A percentile compares a stretch with the other conserved stretches of the same genome.
phyloP scores from a whole-genome alignment of 2,113 vertebrate species.

The Drymodes brunneopygia region DNA sequence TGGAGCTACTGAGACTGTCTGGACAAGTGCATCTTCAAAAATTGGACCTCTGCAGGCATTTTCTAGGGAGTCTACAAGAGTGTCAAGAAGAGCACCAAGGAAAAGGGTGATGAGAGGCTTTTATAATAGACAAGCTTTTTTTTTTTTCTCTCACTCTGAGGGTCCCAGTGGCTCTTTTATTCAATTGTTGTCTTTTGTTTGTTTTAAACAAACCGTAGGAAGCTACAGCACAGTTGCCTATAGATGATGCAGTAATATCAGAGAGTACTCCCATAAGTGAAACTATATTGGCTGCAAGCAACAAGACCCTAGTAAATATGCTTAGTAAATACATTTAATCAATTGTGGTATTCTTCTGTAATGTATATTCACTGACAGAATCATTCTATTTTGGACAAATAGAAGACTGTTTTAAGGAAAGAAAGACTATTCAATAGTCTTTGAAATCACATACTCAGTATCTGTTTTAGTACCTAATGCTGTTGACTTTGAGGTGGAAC shows the following conservation, averaged over 20 bases:
- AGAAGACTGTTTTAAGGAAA: background rate
- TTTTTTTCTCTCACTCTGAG: slow-evolving; percentile 39
- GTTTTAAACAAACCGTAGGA: slow-evolving; percentile 81
- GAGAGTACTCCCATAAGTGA: slow-evolving; percentile 80
- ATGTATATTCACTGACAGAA: slow-evolving; percentile 10
- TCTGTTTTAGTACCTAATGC: background rate
- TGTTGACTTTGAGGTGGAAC: background rate
- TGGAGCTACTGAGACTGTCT: slow-evolving; percentile 73
- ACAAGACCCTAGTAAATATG: slow-evolving; percentile 81
- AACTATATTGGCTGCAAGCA: slow-evolving; percentile 81
- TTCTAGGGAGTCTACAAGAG: slow-evolving; percentile 79
- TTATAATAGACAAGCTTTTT: slow-evolving; percentile 55
- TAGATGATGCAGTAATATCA: slow-evolving; percentile 80
- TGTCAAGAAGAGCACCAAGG: slow-evolving; percentile 78
- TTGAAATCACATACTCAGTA: background rate
- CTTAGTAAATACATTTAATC: slow-evolving; percentile 67
- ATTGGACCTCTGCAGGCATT: slow-evolving; percentile 79
- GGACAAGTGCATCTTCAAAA: slow-evolving; percentile 80
- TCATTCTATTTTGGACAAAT: background rate
- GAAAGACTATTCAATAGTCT: background rate
- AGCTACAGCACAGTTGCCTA: slow-evolving; percentile 75
- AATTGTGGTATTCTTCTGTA: slow-evolving; percentile 62
- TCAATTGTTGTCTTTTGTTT: slow-evolving; percentile 73
- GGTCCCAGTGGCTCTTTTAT: slow-evolving; percentile 58
- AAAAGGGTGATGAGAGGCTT: slow-evolving; percentile 82